These are phyloP conservation scores for Takifugu rubripes DNA, from an alignment of 2,797 vertebrate species.

Conservation along the genomic window DNA sequence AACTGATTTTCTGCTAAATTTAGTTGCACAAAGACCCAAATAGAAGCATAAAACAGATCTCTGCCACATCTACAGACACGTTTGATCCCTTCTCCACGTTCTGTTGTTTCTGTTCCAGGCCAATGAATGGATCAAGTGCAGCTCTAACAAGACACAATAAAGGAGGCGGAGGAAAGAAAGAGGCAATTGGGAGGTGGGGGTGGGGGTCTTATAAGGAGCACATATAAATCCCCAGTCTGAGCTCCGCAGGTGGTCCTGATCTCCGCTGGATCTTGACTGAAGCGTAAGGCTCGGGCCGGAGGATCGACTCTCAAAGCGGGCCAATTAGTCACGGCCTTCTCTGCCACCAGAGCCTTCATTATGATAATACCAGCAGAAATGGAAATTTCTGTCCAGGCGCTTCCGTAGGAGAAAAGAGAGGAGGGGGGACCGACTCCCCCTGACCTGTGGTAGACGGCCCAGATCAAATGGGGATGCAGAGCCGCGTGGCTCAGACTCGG, in stretches of 20 bases:
- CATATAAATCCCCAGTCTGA: constrained; percentile 41
- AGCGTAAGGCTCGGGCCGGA: constrained; percentile 6
- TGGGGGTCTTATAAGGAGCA: constrained; percentile 33
- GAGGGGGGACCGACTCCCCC: constrained; percentile 29
- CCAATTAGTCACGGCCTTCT: constrained; percentile 41
- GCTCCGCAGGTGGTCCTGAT: constrained; percentile 30
- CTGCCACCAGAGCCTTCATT: constrained; percentile 22
- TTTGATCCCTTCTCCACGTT: constrained; percentile 31
- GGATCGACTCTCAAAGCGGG: constrained; percentile 36
- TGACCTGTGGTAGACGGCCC: constrained; percentile 52
- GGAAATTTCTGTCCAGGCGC: constrained; percentile 10
- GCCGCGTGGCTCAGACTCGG: neutral
- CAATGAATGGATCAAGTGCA: constrained; percentile 59
- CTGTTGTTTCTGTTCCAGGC: constrained; percentile 32
- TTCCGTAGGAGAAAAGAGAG: constrained; percentile 6
- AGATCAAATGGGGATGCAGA: constrained; percentile 33
- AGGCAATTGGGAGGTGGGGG: constrained; percentile 4
- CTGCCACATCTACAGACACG: neutral
- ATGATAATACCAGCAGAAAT: constrained; percentile 26
- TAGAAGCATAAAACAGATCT: too few species aligned
- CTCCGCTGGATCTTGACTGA: constrained; percentile 15
- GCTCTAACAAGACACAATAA: constrained; percentile 38
- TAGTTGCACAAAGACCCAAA: too few species aligned
- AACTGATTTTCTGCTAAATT: too few species aligned
- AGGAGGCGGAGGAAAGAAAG: constrained; percentile 3